Percentiles rank a stretch among this genome's conserved stretches.
Evolutionary conservation across 2,113 vertebrate species (phyloP).

Genomic region (Alectura lathami): DNA sequence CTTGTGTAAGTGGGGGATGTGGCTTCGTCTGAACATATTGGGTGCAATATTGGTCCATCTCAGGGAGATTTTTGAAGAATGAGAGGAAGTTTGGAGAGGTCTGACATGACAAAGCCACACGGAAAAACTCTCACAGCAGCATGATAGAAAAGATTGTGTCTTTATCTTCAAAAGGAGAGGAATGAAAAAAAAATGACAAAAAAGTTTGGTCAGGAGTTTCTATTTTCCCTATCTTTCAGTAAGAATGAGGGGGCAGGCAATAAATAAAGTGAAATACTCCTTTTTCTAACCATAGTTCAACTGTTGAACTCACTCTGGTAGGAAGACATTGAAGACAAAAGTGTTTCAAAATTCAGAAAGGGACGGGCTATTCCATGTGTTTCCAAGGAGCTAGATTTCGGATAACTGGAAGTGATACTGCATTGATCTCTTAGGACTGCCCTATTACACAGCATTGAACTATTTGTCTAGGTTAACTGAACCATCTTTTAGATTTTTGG

Average conservation of each 20-base stretch:
- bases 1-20: not conserved
- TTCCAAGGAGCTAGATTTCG: not conserved
- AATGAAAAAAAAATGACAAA: not conserved
- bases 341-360: not conserved
- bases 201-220: not conserved
- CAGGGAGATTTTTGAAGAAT: not conserved
- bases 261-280: not conserved
- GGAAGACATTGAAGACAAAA: not conserved
- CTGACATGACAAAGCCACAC: not conserved
- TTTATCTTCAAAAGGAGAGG: not conserved
- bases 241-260: not conserved
- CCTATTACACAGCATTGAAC: not conserved
- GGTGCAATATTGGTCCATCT: not conserved
- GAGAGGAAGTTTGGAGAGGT: not conserved
- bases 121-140: not conserved
- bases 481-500: not conserved
- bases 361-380: not conserved
- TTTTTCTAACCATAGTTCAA: not conserved
- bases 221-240: not conserved
- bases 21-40: not conserved
- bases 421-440: not conserved
- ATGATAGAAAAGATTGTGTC: not conserved
- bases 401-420: not conserved
- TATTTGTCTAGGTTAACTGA: not conserved
- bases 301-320: not conserved